These are phyloP conservation scores for Arrhopalites spinosus DNA, from an alignment of 2,888 invertebrate genomes.

Conservation along the genomic window DNA sequence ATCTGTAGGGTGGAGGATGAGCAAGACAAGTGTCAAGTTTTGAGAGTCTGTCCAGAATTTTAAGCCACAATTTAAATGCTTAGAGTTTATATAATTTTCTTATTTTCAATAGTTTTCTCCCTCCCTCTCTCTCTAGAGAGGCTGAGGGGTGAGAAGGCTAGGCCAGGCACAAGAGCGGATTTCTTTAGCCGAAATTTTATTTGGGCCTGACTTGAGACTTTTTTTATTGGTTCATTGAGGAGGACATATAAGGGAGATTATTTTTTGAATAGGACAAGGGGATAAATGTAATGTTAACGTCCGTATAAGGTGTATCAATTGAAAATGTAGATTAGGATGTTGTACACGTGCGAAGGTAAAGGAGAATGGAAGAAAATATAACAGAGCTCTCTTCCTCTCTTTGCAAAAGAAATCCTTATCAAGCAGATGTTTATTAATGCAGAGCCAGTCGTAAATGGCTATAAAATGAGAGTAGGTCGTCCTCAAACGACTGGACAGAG, in stretches of 20 bases:
- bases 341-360: constrained; percentile 5
- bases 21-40: constrained; percentile 21
- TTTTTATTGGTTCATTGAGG: no score
- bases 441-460: constrained; percentile 34
- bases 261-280: no score
- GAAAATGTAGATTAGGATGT: constrained; percentile 30
- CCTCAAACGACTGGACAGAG: constrained; percentile 30
- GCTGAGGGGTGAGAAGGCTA: background rate
- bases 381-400: background rate
- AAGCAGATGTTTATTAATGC: constrained; percentile 32
- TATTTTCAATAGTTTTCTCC: no score
- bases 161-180: background rate
- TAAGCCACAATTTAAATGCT: constrained; percentile 23
- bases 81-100: background rate
- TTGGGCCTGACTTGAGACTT: no score
- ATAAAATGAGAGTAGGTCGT: constrained; percentile 35
- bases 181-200: no score
- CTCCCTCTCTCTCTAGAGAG: no score
- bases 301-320: constrained; percentile 11
- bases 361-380: background rate
- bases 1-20: background rate
- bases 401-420: background rate
- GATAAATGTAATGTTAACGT: background rate
- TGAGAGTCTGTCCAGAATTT: constrained; percentile 16
- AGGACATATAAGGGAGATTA: no score